Percentiles rank a stretch among this genome's conserved stretches.
These are phyloP conservation scores for Neodiprion lecontei DNA, from an alignment of 1,140 invertebrate species.

Conservation along the genomic window DNA sequence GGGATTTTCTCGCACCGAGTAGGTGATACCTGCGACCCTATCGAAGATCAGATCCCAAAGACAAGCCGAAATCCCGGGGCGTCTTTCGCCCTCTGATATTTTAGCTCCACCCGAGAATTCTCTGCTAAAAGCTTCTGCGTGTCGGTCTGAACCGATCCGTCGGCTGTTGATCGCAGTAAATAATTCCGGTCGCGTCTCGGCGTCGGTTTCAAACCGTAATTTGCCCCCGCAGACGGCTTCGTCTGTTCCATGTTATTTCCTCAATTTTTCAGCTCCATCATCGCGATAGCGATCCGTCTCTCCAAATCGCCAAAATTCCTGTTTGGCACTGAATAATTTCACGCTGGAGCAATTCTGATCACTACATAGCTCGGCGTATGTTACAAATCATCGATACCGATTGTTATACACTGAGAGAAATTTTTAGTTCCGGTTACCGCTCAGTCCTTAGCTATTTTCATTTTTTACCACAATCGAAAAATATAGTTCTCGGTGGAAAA, in stretches of 20 bases:
- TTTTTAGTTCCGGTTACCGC: no score
- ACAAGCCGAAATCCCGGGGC: slow-evolving; percentile 26
- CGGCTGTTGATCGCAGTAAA: background rate
- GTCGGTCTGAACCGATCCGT: slow-evolving; percentile 19
- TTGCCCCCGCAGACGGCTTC: background rate
- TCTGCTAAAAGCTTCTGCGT: slow-evolving; percentile 37
- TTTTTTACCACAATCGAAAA: no score
- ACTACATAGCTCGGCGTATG: no score
- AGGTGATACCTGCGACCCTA: background rate
- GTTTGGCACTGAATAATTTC: no score
- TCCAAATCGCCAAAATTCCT: no score
- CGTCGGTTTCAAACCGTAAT: background rate
- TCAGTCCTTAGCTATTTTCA: no score
- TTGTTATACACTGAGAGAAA: no score
- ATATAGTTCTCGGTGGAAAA: no score
- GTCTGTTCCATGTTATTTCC: background rate
- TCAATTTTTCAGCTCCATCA: no score
- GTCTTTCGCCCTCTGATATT: background rate
- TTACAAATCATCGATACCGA: no score
- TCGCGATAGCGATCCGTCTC: no score
- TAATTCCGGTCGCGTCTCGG: background rate
- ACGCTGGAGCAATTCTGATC: no score
- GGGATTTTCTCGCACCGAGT: background rate
- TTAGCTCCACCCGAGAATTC: background rate
- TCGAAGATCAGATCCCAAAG: slow-evolving; percentile 42